Percentiles rank a stretch among this genome's conserved stretches.
Conservation (phyloP, 2,797 vertebrate genomes). For the Chrosomus eos region DNA sequence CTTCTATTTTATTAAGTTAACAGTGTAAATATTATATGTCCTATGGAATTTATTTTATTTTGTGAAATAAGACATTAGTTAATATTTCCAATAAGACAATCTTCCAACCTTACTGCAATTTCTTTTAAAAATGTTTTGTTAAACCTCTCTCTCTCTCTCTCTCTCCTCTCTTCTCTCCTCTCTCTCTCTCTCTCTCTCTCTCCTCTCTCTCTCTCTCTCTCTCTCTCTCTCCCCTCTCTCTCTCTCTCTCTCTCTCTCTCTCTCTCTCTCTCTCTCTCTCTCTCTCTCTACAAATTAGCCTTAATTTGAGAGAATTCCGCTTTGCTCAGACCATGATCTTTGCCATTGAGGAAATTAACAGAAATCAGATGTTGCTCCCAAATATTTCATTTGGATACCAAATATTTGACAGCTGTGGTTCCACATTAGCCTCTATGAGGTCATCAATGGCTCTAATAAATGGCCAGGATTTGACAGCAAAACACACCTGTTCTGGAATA, state of each 20-base stretch:
- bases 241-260: neutral
- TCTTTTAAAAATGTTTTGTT: neutral
- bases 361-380: slow-evolving; percentile 61
- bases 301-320: slow-evolving; percentile 71
- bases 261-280: neutral
- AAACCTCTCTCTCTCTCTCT: neutral
- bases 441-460: slow-evolving; percentile 75
- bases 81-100: neutral
- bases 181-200: neutral
- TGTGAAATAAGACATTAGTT: neutral
- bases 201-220: neutral
- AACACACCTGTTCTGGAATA: slow-evolving; percentile 65
- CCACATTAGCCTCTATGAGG: slow-evolving; percentile 70
- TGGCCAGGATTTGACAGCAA: slow-evolving; percentile 62
- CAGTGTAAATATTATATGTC: neutral
- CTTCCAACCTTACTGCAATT: neutral
- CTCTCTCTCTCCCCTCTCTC: neutral
- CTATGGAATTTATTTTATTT: neutral
- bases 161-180: too few relatives aligned
- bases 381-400: slow-evolving; percentile 67
- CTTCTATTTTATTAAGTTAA: neutral
- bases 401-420: slow-evolving; percentile 73
- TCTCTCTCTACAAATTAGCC: slow-evolving; percentile 56
- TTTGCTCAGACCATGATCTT: slow-evolving; percentile 71
- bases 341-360: slow-evolving; percentile 69